Evolutionary conservation across 2,888 invertebrate genomes (phyloP), one percentile per base, ranked within the genome.

Genomic region (Sminthurides aquaticus): DNA sequence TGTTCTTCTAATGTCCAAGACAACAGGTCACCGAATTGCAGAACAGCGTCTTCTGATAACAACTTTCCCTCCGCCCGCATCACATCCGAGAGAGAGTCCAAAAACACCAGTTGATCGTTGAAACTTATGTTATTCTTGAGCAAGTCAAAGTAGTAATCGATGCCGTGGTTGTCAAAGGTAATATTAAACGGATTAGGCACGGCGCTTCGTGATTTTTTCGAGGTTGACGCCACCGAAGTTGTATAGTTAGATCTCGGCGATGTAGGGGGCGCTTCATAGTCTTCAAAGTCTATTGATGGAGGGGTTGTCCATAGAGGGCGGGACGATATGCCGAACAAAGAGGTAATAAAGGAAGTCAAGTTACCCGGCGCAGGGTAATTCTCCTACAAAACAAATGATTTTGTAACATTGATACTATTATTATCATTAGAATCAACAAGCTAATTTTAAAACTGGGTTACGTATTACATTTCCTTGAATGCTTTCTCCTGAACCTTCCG

Each of bases 81-180:
- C 24, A 24, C 15, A n/a, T 62, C 62, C 3, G 62, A 62, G 5
- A 62, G 3, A 1, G 62, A 52, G n/a, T 62, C 62, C 3, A 62
- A n/a, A 28, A 49, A 62, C 43, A 20, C 28, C 1, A 62, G 22
- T 3, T 22, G 55, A 24, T 62, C 43, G 3, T 62, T 5, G 52
- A 8, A 18, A 20, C 20, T 20, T 15, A 52, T 5, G 22, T 52
- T 15, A 22, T 20, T 52, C 20, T 52, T 15, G 8, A 20, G 11
- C 11, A 15, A 52, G 8, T 8, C 52, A 15, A 52, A 5, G 52
- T 52, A 52, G 22, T 15, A 8, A 20, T 22, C 22, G 11, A 52
- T 5, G 22, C 5, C 8, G 20, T 22, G 20, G 20, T 52, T 20
- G 18, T 52, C 20, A 20, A 52, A 52, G 20, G 52, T 15, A 52